phyloP scores from a whole-genome alignment of 2,113 vertebrate species.

The Corythornis madagascariensis region DNA sequence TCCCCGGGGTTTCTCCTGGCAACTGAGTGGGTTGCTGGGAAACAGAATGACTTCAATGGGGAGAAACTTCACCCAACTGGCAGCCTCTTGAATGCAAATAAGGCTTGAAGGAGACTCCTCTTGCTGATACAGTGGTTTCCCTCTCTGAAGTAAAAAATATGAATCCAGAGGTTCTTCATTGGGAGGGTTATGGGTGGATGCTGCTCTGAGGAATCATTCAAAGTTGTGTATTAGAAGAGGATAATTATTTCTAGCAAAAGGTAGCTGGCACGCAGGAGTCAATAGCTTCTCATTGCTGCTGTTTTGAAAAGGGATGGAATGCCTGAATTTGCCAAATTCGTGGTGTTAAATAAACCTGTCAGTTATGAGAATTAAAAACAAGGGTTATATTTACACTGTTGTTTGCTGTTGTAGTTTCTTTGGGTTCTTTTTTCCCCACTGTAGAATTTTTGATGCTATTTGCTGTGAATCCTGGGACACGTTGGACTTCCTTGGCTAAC shows the following conservation, averaged over 20 bases:
- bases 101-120: constrained; percentile 1
- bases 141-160: not conserved
- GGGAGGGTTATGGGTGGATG: not conserved
- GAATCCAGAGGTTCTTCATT: not conserved
- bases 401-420: too few relatives aligned
- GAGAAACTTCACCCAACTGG: constrained; percentile 62
- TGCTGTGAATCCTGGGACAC: not conserved
- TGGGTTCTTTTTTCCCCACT: not conserved
- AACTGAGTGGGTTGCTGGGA: constrained; percentile 74
- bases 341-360: not conserved
- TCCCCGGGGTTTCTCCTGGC: constrained; percentile 69
- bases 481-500: not conserved
- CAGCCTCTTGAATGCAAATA: constrained; percentile 61
- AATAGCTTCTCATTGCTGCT: not conserved
- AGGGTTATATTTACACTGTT: not conserved
- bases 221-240: not conserved
- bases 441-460: not conserved
- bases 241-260: not conserved
- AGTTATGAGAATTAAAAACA: not conserved
- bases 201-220: not conserved
- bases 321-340: not conserved
- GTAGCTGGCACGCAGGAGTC: not conserved
- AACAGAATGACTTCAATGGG: constrained; percentile 58
- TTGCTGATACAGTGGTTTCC: not conserved
- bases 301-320: not conserved